These are phyloP conservation scores for Callyntrura guangdongensis DNA, from an alignment of 2,888 invertebrate species.

Conservation along the genomic window DNA sequence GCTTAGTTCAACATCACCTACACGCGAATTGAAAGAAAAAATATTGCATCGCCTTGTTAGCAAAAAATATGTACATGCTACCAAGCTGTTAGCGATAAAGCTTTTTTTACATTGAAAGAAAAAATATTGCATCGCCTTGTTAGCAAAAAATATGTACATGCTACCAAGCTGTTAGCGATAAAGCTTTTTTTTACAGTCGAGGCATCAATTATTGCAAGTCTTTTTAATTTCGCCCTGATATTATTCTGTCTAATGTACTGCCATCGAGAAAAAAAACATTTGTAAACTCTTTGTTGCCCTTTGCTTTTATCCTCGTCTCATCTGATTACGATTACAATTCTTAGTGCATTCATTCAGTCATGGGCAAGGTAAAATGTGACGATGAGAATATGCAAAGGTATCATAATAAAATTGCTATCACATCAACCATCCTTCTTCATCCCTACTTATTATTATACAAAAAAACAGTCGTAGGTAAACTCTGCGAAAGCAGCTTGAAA, in stretches of 20 bases:
- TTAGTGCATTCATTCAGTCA: constrained; percentile 5
- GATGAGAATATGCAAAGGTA: not conserved
- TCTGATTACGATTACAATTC: not conserved
- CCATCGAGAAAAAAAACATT: not conserved
- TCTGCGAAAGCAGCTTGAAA: constrained; percentile 63
- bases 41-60: not conserved
- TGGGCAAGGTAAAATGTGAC: not conserved
- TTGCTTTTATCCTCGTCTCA: not conserved
- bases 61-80: too few relatives aligned
- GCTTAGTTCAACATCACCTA: constrained; percentile 84
- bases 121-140: not conserved
- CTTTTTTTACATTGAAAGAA: not conserved
- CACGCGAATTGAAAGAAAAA: not conserved
- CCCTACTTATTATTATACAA: constrained; percentile 42
- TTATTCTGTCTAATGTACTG: too few relatives aligned
- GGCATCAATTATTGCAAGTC: too few relatives aligned
- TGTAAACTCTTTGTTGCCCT: constrained; percentile 26
- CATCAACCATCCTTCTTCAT: constrained; percentile 9
- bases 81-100: too few relatives aligned
- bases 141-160: too few relatives aligned
- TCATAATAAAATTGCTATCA: constrained; percentile 45
- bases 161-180: too few relatives aligned
- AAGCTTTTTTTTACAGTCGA: constrained; percentile 10
- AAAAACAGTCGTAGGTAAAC: constrained; percentile 17
- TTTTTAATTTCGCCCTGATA: not conserved